Evolutionary conservation across 2,888 invertebrate species (phyloP), one percentile per base, ranked within the genome.

Genomic region (Oithona nana): DNA sequence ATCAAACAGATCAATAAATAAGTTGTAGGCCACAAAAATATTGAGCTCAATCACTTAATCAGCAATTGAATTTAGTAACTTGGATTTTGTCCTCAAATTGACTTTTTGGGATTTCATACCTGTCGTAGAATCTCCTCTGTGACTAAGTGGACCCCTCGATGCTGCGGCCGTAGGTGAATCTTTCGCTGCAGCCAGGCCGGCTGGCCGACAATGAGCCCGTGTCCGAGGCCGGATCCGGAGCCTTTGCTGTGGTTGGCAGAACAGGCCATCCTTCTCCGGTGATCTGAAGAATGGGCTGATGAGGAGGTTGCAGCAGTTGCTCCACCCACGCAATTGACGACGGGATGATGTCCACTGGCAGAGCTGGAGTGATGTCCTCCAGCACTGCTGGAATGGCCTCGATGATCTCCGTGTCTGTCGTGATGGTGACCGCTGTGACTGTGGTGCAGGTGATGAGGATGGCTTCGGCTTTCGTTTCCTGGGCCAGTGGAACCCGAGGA

Each of bases 171-270:
- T 76, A 95, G 81, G 78, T 89, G 88, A 75, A 95, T 85, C 80
- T 92, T 92, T 77, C 88, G 85, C 79, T 95, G 94, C 81, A 90
- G 90, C 94, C 94, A 95, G 78, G 92, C 90, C 75, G 89, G 49
- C 52, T 49, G 61, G 30, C 61, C 61, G 49, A 61, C 61, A 50
- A 61, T 54, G 13, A 61, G 54, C 16, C 61, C 61, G n/a, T 22
- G 28, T 29, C 61, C 61, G 29, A 50, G 28, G 22, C 28, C 30
- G 6, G 61, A 61, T n/a, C 61, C 61, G 22, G 48, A 49, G 28
- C 59, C 61, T 54, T 61, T 61, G 29, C 52, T 54, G 49, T 61
- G 61, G 22, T 29, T 61, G 54, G 61, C 61, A n/a, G 61, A 61
- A 30, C 61, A 61, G 31, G 61, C 61, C 61, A 61, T 61, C 8